Percentiles rank a stretch among this genome's conserved stretches.
Evolutionary conservation across 1,140 invertebrate species (phyloP).

Genomic region (Heliconius hermathena): DNA sequence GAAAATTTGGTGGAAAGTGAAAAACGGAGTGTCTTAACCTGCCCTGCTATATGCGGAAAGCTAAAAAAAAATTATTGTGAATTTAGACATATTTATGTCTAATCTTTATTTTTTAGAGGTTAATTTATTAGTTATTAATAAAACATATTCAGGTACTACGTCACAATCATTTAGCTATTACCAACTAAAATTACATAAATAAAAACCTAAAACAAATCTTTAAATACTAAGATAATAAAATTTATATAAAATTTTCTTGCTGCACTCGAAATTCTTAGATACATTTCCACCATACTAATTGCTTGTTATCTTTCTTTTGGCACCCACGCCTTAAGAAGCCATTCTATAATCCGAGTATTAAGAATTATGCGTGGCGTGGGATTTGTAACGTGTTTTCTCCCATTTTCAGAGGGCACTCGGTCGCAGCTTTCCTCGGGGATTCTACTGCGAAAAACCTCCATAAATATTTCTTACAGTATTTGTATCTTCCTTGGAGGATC

Average conservation of each 20-base stretch:
- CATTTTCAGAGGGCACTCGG: constrained; percentile 62
- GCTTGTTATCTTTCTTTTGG: constrained; percentile 77
- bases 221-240: background rate
- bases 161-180: no score
- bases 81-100: no score
- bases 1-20: no score
- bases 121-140: background rate
- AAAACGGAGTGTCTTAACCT: no score
- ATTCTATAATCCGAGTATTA: constrained; percentile 78
- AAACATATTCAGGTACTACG: background rate
- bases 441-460: constrained; percentile 79
- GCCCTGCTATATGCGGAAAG: no score
- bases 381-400: constrained; percentile 75
- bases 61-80: no score
- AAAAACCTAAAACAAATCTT: background rate
- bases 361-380: constrained; percentile 77
- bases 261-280: background rate
- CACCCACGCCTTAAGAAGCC: constrained; percentile 73
- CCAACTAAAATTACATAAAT: no score
- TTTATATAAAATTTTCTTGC: background rate
- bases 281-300: constrained; percentile 51
- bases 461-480: constrained; percentile 81
- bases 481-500: constrained; percentile 79
- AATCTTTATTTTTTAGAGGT: no score
- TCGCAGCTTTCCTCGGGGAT: constrained; percentile 65